Base-by-base conservation (phyloP, 2,113 vertebrate genomes). In the Callocephalon fimbriatum region DNA sequence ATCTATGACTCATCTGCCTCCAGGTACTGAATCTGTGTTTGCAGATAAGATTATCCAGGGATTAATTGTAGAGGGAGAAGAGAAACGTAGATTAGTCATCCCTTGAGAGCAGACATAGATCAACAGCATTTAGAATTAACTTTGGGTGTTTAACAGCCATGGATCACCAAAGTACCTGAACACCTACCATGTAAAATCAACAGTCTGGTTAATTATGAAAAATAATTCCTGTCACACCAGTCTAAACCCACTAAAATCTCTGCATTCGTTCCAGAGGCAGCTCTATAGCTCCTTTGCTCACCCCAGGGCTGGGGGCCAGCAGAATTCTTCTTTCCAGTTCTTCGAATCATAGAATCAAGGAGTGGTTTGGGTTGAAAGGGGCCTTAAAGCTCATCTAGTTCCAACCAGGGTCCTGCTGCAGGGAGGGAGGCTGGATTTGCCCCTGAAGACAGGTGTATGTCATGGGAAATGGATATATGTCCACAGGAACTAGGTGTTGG, bases 41-140 rank as follows among this genome's bases (percentile, higher is more conserved):
- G 94, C 93, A 71, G 96, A 95, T 80, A 88, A 95, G 94, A 96
- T 97, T 95, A 94, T 92, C 96, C 78, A 32, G 94, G 94, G 95
- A 97, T 96, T 97, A 96, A 96, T 95, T 93, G 95, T 72, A 96
- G 82, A 92, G 95, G 95, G 96, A 97, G 95, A 95, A 68, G 92
- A 90, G 75, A 68, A 90, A 88, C 90, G 96, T 86, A 93, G 95
- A 86, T 96, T 91, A 93, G 94, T 94, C 84, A 87, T 93, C 95
- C 93, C 94, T 84, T 71, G 94, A 94, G 96, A 95, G 66, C 4
- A 96, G 95, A 83, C 95, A 94, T 90, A 96, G 95, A 94, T 97
- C 96, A 97, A 95, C 90, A 96, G 67, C 85, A 7, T 82, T 96
- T 90, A 66, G 93, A 93, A 93, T 94, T 94, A 91, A 90, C 44